Evolutionary conservation across 2,113 vertebrate genomes (phyloP).

Genomic region (Peucedramus taeniatus): DNA sequence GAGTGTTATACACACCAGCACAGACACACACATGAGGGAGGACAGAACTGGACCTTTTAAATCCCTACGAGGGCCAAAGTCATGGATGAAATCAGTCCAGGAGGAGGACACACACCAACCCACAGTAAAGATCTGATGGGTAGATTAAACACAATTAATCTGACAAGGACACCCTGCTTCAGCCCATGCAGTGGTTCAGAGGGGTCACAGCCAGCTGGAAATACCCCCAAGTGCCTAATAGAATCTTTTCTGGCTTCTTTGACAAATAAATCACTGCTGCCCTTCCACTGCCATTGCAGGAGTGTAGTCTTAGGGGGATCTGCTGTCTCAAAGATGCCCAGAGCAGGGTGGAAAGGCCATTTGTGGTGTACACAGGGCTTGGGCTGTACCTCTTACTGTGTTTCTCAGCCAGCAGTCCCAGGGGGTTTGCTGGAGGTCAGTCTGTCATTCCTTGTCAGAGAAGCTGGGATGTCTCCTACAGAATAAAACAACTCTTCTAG

Average conservation of each 20-base stretch:
- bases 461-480: neutral
- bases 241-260: neutral
- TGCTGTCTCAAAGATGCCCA: neutral
- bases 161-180: neutral
- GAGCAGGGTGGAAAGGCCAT: neutral
- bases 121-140: neutral
- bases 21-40: rapidly evolving
- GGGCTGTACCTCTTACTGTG: neutral
- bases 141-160: neutral
- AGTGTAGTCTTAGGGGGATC: neutral
- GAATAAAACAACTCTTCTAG: neutral
- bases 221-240: rapidly evolving
- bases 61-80: neutral
- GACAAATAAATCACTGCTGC: neutral
- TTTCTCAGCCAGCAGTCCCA: neutral
- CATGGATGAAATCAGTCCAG: neutral
- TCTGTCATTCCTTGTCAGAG: too few species aligned
- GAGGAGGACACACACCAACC: neutral
- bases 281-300: neutral
- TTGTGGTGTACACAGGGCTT: rapidly evolving
- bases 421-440: neutral
- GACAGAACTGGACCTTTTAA: neutral
- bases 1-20: neutral
- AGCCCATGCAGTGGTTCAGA: neutral
- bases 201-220: neutral